These are phyloP conservation scores for Piprites chloris DNA, from an alignment of 2,113 vertebrate species.

Conservation along the genomic window DNA sequence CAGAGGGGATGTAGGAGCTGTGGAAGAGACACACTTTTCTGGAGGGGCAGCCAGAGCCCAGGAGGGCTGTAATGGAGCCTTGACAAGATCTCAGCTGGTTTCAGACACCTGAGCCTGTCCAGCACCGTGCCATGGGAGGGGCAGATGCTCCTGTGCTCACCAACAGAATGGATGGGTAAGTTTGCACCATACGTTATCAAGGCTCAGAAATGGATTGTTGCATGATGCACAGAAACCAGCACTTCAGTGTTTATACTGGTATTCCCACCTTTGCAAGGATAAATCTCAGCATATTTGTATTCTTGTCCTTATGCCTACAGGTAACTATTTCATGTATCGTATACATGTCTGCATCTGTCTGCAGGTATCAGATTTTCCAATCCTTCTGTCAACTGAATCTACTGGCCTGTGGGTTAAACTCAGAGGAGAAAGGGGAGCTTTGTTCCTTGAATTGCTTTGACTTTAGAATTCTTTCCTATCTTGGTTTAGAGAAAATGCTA, in stretches of 20 bases:
- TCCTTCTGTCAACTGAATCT: background rate
- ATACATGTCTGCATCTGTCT: background rate
- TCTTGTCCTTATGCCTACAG: background rate
- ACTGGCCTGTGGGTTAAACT: background rate
- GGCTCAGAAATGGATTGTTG: background rate
- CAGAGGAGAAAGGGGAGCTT: background rate
- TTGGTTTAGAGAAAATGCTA: background rate
- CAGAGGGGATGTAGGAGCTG: background rate
- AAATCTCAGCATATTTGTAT: background rate
- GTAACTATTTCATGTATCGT: background rate
- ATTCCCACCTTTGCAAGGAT: background rate
- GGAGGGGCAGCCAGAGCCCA: background rate
- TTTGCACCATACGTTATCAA: background rate
- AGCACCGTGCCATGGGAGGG: background rate
- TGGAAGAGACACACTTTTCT: background rate
- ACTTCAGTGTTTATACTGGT: background rate
- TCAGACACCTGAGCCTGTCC: background rate
- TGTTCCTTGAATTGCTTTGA: background rate
- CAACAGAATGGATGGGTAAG: background rate
- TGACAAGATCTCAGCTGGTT: background rate
- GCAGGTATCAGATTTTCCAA: background rate
- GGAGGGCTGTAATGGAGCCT: background rate
- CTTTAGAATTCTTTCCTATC: background rate
- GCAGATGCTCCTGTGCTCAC: background rate
- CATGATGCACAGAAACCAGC: background rate